Evolutionary conservation across 2,113 vertebrate species (phyloP).

Genomic region (Pelvicachromis taeniatus): DNA sequence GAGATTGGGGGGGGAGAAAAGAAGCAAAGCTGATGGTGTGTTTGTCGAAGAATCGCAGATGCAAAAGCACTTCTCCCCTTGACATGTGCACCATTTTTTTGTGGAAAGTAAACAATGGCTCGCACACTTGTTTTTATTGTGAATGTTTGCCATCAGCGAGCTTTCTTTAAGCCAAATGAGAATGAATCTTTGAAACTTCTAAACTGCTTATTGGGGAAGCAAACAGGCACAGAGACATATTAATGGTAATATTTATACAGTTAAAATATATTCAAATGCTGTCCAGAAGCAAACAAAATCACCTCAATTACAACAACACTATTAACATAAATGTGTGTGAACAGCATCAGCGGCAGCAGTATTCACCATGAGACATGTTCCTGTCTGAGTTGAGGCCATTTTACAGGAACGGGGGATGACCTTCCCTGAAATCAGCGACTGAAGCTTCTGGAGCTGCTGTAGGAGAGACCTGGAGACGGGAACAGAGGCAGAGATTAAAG

Average conservation of each 20-base stretch:
- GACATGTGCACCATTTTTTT: conserved; percentile 66
- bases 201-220: not conserved
- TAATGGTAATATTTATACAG: not conserved
- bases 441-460: conserved; percentile 68
- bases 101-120: conserved; percentile 70
- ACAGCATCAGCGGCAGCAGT: rapidly evolving
- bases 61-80: conserved; percentile 62
- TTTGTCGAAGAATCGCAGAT: conserved; percentile 73
- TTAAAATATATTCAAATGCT: rapidly evolving
- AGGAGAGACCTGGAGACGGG: conserved; percentile 53
- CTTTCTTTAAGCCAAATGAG: not conserved
- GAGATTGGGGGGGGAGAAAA: conserved; percentile 13
- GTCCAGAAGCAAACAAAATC: not conserved
- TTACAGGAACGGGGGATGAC: conserved; percentile 59
- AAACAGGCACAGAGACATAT: not conserved
- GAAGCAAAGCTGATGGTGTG: conserved; percentile 52
- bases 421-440: conserved; percentile 61
- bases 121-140: conserved; percentile 41
- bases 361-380: conserved; percentile 62
- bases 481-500: not conserved
- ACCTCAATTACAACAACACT: not conserved
- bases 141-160: conserved; percentile 57
- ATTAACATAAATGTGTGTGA: not conserved
- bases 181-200: not conserved
- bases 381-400: conserved; percentile 68